Evolutionary conservation across 35 echinoderm and acorn worm genomes (phyloP).

Genomic region (Hemicentrotus pulcherrimus): DNA sequence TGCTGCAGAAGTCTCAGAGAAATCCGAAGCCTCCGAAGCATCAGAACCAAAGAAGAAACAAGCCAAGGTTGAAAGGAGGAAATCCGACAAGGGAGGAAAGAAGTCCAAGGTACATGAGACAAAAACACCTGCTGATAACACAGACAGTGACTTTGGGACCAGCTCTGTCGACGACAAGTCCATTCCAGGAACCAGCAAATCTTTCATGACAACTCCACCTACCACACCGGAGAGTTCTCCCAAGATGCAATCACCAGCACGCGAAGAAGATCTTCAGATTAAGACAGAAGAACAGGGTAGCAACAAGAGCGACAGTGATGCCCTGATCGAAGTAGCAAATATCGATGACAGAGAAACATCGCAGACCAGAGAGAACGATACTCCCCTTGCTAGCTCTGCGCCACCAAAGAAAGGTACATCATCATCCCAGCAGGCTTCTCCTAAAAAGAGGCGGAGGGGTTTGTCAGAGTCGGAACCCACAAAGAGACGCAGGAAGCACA

Average conservation of each 20-base stretch:
- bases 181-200: constrained; percentile 28
- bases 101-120: constrained; percentile 11
- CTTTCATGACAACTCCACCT: constrained; percentile 76
- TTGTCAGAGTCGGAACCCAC: constrained; percentile 54
- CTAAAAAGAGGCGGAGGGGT: constrained; percentile 70
- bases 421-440: constrained; percentile 17
- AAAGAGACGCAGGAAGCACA: constrained; percentile 59
- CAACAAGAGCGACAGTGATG: constrained; percentile 88
- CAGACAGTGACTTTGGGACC: constrained; percentile 34
- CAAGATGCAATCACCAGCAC: constrained; percentile 51
- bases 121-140: constrained; percentile 17
- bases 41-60: constrained; percentile 56
- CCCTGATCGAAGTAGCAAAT: constrained; percentile 71
- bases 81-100: constrained; percentile 29
- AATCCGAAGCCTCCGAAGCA: constrained; percentile 51
- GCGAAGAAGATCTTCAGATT: constrained; percentile 56
- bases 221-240: constrained; percentile 87
- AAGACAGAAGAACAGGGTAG: constrained; percentile 62
- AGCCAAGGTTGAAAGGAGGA: constrained; percentile 44
- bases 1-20: background rate
- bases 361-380: background rate
- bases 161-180: background rate
- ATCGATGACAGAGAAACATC: constrained; percentile 51
- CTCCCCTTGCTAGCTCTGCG: background rate
- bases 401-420: background rate